Base-by-base conservation (phyloP, 1,140 invertebrate genomes). In the Scaptomyza montana region DNA sequence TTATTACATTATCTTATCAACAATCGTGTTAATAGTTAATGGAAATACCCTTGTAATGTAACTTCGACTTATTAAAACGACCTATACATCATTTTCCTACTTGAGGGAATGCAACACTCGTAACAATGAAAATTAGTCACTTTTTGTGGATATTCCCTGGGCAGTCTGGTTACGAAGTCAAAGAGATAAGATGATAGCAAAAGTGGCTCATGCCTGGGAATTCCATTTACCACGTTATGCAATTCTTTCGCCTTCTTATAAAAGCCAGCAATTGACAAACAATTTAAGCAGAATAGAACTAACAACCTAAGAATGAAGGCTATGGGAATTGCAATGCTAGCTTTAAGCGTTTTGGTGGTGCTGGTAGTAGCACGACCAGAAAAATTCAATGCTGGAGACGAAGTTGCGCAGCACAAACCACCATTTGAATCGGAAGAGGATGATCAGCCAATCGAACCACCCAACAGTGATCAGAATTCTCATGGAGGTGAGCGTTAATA, bases 171-270 rank as follows among this genome's bases (percentile, higher is more conserved):
- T n/a, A 13, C 8, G 33, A 36, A 36, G 33, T 6, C 33, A 9
- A 36, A 36, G 6, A 10, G 70, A 73, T 61, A 73, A 73, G 70
- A 73, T 67, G 56, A 41, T n/a, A n/a, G 6, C n/a, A 25, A n/a
- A 33, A 50, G 16, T 62, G 9, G 13, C 39, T 12, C n/a, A 54
- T 49, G 47, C 5, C 21, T 51, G 61, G 30, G 21, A 62, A 62
- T 54, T 69, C 19, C 51, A 7, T 28, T 25, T 13, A 10, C 4
- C 47, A 3, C 7, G 12, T 33, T 3, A 12, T 21, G 13, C 3
- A 10, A 7, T 1, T 25, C 1, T 2, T 25, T 25, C 2, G 8
- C 12, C 16, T 9, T 1, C 43, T 19, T 50, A 74, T 74, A 74
- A 74, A 69, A 69, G 36, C 36, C 13, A 4, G 4, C 50, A 33